Evolutionary conservation across 1,140 invertebrate species (phyloP), one percentile per base, ranked within the genome.

Genomic region (Dysdera silvatica): DNA sequence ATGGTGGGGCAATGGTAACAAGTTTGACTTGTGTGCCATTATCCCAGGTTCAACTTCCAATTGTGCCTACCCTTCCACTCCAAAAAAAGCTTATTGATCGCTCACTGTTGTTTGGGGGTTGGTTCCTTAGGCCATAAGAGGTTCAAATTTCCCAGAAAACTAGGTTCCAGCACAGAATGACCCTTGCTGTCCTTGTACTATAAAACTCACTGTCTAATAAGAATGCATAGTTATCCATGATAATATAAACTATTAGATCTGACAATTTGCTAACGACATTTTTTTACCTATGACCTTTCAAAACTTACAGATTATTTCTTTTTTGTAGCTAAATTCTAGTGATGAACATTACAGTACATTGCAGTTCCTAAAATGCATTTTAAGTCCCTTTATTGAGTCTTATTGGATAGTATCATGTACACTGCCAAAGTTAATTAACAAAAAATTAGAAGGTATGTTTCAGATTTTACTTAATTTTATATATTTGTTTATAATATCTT

Each of bases 361-460:
- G 14, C 53, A 68, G 28, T 78, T 79, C 56, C 68, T 75, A 14
- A 73, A 71, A 40, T 69, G 73, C 45, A 79, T 85, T 56, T 74
- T 89, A 26, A 79, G 81, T 67, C 87, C 85, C 35, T 80, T 86
- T 47, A 73, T 88, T 61, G 89, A 88, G 71, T 83, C 82, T 2
- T 94, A 89, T 72, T 81, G 80, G 8, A 76, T 82, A 8, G 83
- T 83, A 37, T 83, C 83, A 26, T 80, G 77, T 35, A 76, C 78
- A 52, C 72, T 90, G 7, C 75, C 71, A n/a, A 80, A 77, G 71
- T 73, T 82, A 20, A 76, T 86, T 43, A 41, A 66, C 4, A 75
- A 75, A 2, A 72, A 74, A 58, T 79, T 82, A 4, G 64, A 66
- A 61, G 62, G 62, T 59, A 57, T 14, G 7, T 37, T 48, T 14